Evolutionary conservation across 2,113 vertebrate species (phyloP), one percentile per base, ranked within the genome.

Genomic region (Caracal caracal): DNA sequence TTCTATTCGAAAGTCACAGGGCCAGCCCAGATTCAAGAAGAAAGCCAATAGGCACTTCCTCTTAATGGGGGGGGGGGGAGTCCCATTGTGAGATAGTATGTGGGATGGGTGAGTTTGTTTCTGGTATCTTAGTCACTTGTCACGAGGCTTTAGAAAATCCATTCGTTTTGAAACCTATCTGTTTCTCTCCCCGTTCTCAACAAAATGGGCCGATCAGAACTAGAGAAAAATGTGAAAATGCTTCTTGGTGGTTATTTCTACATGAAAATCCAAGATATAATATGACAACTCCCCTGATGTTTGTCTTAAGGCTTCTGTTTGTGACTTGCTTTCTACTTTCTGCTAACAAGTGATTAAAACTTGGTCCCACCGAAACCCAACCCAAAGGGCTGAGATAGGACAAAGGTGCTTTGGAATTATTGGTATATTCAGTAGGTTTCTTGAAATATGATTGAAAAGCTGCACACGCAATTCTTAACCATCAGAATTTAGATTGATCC

Each of bases 401-500:
- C 35, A 88, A 93, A 97, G 83, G n/a, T 65, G 24, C 59, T 93
- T 95, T 85, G 51, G 47, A 96, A 96, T 76, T 82, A 84, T 96
- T 93, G 35, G 53, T 91, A 68, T 97, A 91, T 96, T 95, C 83
- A 95, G 82, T 83, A 95, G 88, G 91, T 93, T 98, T 96, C 53
- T 95, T 79, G 40, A 94, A 97, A 96, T 94, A 78, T 97, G 87
- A 96, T 93, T 97, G 85, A 97, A 96, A 94, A 96, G 88, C 89
- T 79, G 51, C 92, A 94, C 8, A 81, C 0, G 11, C 51, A 92
- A 92, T 97, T 95, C 79, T 95, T 94, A 98, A 94, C 95, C 81
- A 96, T 97, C 49, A 89, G 81, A 97, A 96, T 94, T 97, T 97
- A 97, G 97, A 97, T 94, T 96, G 87, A 96, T 97, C 88, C 80